Percentiles rank a stretch among this genome's conserved stretches.
Conservation (phyloP, 2,888 invertebrate genomes). For the Clivina fossor region DNA sequence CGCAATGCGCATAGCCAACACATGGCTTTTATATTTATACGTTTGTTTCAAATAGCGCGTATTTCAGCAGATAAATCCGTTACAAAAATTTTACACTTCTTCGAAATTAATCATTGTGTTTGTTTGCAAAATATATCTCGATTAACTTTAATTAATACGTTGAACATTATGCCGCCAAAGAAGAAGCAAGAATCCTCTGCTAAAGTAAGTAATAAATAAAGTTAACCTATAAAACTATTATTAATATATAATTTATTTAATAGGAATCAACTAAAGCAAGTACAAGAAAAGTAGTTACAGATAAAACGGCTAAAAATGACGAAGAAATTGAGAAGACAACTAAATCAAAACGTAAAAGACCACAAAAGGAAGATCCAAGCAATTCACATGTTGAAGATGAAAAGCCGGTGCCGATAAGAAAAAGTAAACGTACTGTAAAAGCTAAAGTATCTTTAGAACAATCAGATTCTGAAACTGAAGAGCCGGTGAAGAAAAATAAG, state of each 20-base stretch:
- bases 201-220: constrained; percentile 11
- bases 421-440: no score
- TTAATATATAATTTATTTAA: constrained; percentile 2
- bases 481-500: background rate
- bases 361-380: constrained; percentile 10
- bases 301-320: constrained; percentile 48
- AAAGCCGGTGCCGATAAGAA: no score
- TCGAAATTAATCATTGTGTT: no score
- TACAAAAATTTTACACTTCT: no score
- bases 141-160: no score
- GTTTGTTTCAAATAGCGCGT: no score
- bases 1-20: no score
- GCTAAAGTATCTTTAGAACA: no score
- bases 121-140: no score
- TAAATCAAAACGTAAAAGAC: constrained; percentile 3
- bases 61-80: no score
- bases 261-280: background rate
- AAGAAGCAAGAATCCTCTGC: constrained; percentile 11
- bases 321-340: constrained; percentile 31
- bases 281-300: background rate
- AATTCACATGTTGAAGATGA: no score
- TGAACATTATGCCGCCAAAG: constrained; percentile 26
- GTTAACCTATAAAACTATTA: constrained; percentile 14
- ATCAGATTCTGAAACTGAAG: constrained; percentile 26
- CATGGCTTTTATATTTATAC: no score